Percentiles rank a stretch among this genome's conserved stretches.
Evolutionary conservation across 2,888 invertebrate genomes (phyloP).

Genomic region (Thumatha senex): DNA sequence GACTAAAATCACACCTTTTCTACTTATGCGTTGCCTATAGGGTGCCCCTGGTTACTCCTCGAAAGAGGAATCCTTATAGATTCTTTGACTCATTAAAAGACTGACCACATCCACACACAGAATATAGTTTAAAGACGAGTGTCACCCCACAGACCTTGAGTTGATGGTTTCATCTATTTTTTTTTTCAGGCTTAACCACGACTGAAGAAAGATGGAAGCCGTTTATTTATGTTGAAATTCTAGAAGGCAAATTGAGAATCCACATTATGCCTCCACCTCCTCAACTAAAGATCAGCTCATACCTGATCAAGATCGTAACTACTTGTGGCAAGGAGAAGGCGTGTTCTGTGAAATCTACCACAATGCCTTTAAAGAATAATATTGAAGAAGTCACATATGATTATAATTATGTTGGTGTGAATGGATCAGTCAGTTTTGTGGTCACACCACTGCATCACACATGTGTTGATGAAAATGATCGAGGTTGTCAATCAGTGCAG

Average conservation of each 20-base stretch:
- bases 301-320: slow-evolving; percentile 54
- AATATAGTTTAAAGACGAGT: no score
- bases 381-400: slow-evolving; percentile 63
- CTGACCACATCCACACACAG: no score
- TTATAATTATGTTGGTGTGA: slow-evolving; percentile 54
- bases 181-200: slow-evolving; percentile 54
- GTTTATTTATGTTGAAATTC: slow-evolving; percentile 72
- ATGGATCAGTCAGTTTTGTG: slow-evolving; percentile 64
- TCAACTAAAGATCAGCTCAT: slow-evolving; percentile 55
- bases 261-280: slow-evolving; percentile 67
- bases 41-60: no score
- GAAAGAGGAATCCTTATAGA: no score
- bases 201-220: slow-evolving; percentile 68
- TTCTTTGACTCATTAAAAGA: no score
- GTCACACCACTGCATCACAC: slow-evolving; percentile 60
- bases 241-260: slow-evolving; percentile 56
- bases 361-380: slow-evolving; percentile 42
- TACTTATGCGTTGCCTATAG: no score
- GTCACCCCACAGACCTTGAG: no score
- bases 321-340: slow-evolving; percentile 46
- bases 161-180: no score
- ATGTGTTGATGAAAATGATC: slow-evolving; percentile 33
- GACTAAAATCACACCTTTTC: no score
- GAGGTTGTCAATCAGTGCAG: slow-evolving; percentile 54
- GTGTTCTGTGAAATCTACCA: slow-evolving; percentile 40